These are phyloP conservation scores for Phrynocephalus forsythii DNA, from an alignment of 2,797 vertebrate species.

Conservation along the genomic window DNA sequence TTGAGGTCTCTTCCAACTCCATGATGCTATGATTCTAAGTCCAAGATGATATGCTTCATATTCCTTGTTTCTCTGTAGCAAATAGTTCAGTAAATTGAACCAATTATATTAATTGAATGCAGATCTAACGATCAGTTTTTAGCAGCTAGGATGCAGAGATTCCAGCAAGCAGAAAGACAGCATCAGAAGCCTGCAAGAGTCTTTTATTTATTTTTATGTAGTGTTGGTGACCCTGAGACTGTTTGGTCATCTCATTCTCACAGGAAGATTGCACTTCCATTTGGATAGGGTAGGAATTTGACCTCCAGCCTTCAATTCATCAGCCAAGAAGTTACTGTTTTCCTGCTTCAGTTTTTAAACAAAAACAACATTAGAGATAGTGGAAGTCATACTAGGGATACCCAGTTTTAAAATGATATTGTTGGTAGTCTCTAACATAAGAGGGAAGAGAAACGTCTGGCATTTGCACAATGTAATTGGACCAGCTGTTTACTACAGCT, in stretches of 20 bases:
- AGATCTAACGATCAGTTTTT: background rate
- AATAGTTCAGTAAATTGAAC: slow-evolving; percentile 11
- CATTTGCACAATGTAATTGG: background rate
- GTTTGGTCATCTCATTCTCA: slow-evolving; percentile 77
- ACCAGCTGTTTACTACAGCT: background rate
- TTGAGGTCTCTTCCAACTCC: too few species aligned
- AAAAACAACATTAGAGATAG: background rate
- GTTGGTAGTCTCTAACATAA: background rate
- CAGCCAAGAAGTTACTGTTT: slow-evolving; percentile 36
- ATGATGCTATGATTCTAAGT: too few species aligned
- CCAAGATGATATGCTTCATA: background rate
- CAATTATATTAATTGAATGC: background rate
- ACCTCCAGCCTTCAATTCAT: slow-evolving; percentile 66
- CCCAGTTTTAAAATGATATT: background rate
- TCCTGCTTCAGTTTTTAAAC: slow-evolving; percentile 21
- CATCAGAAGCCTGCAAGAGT: slow-evolving; percentile 59
- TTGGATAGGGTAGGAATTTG: slow-evolving; percentile 72
- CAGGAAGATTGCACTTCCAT: slow-evolving; percentile 71
- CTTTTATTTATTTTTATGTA: slow-evolving; percentile 75
- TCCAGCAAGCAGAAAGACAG: background rate
- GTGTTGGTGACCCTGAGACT: slow-evolving; percentile 70
- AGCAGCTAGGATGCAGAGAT: background rate
- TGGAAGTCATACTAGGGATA: background rate
- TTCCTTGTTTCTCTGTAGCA: slow-evolving; percentile 7
- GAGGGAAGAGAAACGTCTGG: background rate